Conservation (phyloP, 2,797 vertebrate species). For the Rhinoraja longicauda region DNA sequence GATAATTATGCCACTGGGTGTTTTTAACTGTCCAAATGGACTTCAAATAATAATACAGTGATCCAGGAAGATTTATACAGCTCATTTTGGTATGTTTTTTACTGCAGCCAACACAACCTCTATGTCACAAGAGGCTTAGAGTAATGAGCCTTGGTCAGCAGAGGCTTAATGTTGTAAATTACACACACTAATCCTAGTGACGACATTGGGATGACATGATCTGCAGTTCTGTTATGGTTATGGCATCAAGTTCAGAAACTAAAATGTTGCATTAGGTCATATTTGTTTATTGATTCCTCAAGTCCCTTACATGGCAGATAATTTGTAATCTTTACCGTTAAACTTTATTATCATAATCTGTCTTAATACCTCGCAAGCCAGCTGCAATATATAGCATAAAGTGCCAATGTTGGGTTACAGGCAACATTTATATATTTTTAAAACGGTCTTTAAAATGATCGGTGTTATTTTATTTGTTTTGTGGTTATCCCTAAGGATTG, state of each 20-base stretch:
- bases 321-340: background rate
- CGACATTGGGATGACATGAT: background rate
- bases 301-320: background rate
- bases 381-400: background rate
- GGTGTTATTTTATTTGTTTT: background rate
- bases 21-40: background rate
- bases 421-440: background rate
- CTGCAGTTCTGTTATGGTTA: background rate
- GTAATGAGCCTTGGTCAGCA: background rate
- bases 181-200: background rate
- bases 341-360: background rate
- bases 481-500: background rate
- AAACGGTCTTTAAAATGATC: background rate
- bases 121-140: background rate
- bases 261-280: background rate
- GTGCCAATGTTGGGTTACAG: background rate
- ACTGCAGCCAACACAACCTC: background rate
- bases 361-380: background rate
- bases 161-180: background rate
- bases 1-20: background rate
- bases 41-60: background rate
- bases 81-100: background rate
- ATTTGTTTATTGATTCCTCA: conserved; percentile 4
- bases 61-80: background rate
- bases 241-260: background rate